Percentiles rank a stretch among this genome's conserved stretches.
phyloP scores from a whole-genome alignment of 2,888 invertebrate species.

The Epinotia brunnichana region DNA sequence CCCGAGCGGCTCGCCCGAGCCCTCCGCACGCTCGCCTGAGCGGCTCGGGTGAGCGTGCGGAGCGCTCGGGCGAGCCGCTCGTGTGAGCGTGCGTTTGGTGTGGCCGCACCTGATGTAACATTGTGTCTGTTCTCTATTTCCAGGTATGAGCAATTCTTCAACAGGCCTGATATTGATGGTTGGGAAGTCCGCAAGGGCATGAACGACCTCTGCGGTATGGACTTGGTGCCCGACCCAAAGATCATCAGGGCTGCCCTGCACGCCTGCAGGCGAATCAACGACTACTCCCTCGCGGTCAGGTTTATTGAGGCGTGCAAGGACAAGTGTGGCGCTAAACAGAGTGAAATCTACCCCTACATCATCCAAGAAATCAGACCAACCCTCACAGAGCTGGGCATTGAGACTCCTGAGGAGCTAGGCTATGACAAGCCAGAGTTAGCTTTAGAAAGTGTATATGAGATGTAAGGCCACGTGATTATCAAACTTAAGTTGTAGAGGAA shows the following conservation, averaged over 20 bases:
- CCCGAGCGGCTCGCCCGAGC: too few species aligned
- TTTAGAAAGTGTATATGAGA: slow-evolving; percentile 88
- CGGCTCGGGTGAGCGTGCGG: too few species aligned
- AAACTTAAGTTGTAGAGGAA: slow-evolving; percentile 72
- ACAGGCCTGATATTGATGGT: slow-evolving; percentile 93
- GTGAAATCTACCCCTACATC: slow-evolving; percentile 93
- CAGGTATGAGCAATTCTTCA: slow-evolving; percentile 93
- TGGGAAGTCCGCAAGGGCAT: slow-evolving; percentile 97
- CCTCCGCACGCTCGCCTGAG: too few species aligned
- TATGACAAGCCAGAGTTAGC: slow-evolving; percentile 98
- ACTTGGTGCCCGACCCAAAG: slow-evolving; percentile 95
- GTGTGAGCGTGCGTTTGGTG: too few species aligned
- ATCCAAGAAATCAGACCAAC: slow-evolving; percentile 96
- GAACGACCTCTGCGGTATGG: slow-evolving; percentile 94
- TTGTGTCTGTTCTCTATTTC: slow-evolving; percentile 48
- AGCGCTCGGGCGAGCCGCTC: too few species aligned
- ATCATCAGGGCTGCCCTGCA: slow-evolving; percentile 93
- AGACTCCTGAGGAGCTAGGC: slow-evolving; percentile 97
- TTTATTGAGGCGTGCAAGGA: slow-evolving; percentile 96
- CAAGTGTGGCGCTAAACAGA: slow-evolving; percentile 90
- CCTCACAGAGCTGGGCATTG: slow-evolving; percentile 95
- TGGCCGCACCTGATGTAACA: too few species aligned
- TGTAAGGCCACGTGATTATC: slow-evolving; percentile 70
- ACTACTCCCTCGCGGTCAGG: slow-evolving; percentile 95
- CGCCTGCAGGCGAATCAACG: slow-evolving; percentile 97